Evolutionary conservation across 2,888 invertebrate species (phyloP), one percentile per base, ranked within the genome.

Genomic region (Hipparchia sbordonii): DNA sequence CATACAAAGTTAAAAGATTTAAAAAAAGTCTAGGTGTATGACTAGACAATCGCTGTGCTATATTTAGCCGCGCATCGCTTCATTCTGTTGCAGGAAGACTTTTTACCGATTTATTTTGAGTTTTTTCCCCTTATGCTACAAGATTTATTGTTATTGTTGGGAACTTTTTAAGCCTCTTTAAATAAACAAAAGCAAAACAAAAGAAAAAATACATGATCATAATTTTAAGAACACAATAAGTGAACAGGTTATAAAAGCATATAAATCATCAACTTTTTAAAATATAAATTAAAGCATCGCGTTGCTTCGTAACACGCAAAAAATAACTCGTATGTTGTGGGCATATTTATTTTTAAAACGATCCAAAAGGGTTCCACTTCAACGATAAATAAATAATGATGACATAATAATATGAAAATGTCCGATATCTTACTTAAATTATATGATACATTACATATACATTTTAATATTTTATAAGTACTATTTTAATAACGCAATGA

Each of bases 11-110:
- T 4, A 10, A 2, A 54, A 54, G 12, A 54, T 12, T 12, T 12
- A 5, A 54, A 12, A 12, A 1, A 12, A 54, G 12, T 54, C 2
- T 8, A 4, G 39, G 48, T 48, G 48, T 48, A 8, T 48, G 48
- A 48, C 6, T 48, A 8, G 8, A 48, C 74, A 85, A 79, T 81
- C 78, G 81, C 77, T 81, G 82, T 79, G 85, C 89, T 89, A 89
- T 90, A 90, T 91, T 90, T 88, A 90, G 89, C 85, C 84, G 77
- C 84, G 86, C 87, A 86, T 87, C 85, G 86, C 86, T 87, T 87
- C 81, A 83, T 81, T 82, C 82, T 82, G 82, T 82, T 76, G 72
- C 75, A 75, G 76, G 76, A 78, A 80, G 65, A 66, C 75, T 77
- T 79, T 79, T 78, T 76, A 65, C 74, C 56, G 67, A 73, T 72